A percentile compares a stretch with the other conserved stretches of the same genome.
Conservation (phyloP, 2,888 invertebrate genomes). For the Lymantria dispar region DNA sequence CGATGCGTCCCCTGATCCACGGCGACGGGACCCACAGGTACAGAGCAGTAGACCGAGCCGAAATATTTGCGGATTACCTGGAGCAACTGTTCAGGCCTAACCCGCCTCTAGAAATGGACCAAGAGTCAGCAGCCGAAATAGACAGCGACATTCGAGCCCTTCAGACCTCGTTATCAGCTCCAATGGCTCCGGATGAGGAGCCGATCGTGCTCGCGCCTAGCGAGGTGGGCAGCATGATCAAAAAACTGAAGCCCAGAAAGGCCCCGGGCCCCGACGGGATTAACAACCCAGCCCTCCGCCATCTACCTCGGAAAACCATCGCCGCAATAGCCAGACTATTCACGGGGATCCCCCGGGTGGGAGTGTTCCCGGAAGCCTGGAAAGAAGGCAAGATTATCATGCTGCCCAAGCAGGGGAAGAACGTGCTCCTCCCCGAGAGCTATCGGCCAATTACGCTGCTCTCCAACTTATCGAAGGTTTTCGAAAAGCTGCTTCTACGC, state of each 20-base stretch:
- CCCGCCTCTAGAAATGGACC: background rate
- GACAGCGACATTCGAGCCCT: background rate
- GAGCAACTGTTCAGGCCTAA: background rate
- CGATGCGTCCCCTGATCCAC: too few species aligned
- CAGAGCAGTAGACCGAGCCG: too few species aligned
- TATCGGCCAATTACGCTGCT: slow-evolving; percentile 25
- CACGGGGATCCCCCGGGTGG: background rate
- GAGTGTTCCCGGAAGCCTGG: background rate
- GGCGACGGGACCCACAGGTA: too few species aligned
- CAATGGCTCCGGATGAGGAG: background rate
- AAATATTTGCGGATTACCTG: background rate
- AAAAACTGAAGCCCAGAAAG: background rate
- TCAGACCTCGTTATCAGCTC: background rate
- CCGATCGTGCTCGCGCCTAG: background rate
- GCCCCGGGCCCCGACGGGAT: slow-evolving; percentile 1
- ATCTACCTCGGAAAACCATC: background rate
- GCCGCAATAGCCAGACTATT: background rate
- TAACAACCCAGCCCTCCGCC: background rate
- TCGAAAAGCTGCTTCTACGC: background rate
- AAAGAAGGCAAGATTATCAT: background rate
- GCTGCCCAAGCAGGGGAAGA: slow-evolving; percentile 27
- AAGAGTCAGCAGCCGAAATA: background rate
- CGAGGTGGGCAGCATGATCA: background rate
- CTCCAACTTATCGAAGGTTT: background rate
- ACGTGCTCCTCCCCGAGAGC: slow-evolving; percentile 13